phyloP scores from a whole-genome alignment of 2,888 invertebrate species.

The Pseudococcus viburni region DNA sequence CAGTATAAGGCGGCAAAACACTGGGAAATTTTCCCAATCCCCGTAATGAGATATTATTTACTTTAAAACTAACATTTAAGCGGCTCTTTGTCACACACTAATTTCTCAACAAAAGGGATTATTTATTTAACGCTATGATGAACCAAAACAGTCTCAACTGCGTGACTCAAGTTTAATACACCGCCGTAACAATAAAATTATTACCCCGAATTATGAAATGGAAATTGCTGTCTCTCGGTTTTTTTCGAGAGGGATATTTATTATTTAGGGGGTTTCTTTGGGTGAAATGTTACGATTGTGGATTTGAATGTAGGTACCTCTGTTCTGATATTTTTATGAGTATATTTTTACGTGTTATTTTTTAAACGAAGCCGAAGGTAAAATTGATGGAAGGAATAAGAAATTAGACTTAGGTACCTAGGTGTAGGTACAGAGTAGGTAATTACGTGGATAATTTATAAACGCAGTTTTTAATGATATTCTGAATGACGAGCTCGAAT shows the following conservation, averaged over 20 bases:
- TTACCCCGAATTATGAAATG: background rate
- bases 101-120: constrained; percentile 52
- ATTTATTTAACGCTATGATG: constrained; percentile 52
- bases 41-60: constrained; percentile 55
- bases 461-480: no score
- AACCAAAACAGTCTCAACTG: constrained; percentile 34
- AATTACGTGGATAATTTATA: no score
- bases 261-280: no score
- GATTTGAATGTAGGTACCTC: no score
- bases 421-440: no score
- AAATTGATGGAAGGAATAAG: no score
- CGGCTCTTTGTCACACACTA: constrained; percentile 51
- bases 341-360: no score
- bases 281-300: no score
- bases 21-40: constrained; percentile 58
- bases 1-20: constrained; percentile 51
- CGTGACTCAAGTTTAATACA: constrained; percentile 11
- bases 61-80: constrained; percentile 55
- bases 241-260: background rate
- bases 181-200: background rate
- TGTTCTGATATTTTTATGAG: no score
- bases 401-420: no score
- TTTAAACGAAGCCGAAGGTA: no score
- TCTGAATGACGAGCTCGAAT: no score
- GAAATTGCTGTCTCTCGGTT: background rate